These are phyloP conservation scores for Corythornis vintsioides DNA, from an alignment of 2,113 vertebrate genomes.

Conservation along the genomic window DNA sequence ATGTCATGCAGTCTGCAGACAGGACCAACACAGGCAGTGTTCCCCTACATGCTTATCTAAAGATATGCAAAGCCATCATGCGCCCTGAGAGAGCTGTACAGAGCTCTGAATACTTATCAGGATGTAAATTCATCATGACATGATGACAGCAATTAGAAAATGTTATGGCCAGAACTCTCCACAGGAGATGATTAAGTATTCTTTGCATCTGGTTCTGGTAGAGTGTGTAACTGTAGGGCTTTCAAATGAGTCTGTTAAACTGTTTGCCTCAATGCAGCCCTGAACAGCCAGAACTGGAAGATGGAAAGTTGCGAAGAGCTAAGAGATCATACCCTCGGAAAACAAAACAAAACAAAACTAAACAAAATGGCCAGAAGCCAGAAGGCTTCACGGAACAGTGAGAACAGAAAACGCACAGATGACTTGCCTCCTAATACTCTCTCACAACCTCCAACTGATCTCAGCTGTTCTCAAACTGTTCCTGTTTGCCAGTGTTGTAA, in stretches of 20 bases:
- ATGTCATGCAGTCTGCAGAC: not conserved
- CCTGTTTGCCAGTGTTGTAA: not conserved
- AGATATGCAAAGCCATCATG: not conserved
- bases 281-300: not conserved
- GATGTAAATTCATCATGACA: not conserved
- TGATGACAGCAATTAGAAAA: not conserved
- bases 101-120: not conserved
- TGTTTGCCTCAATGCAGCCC: not conserved
- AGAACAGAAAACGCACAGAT: not conserved
- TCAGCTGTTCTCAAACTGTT: not conserved
- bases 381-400: not conserved
- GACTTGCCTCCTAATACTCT: not conserved
- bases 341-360: not conserved
- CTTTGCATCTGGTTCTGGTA: not conserved
- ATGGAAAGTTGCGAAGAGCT: not conserved
- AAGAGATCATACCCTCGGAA: not conserved
- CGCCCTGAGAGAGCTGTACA: accelerated
- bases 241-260: not conserved
- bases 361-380: not conserved
- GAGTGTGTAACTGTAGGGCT: not conserved
- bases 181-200: not conserved
- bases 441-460: not conserved
- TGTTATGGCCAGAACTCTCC: not conserved
- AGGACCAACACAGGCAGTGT: not conserved
- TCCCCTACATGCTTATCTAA: not conserved